Evolutionary conservation across 2,113 vertebrate species (phyloP), one percentile per base, ranked within the genome.

Genomic region (Leucosticte australis): DNA sequence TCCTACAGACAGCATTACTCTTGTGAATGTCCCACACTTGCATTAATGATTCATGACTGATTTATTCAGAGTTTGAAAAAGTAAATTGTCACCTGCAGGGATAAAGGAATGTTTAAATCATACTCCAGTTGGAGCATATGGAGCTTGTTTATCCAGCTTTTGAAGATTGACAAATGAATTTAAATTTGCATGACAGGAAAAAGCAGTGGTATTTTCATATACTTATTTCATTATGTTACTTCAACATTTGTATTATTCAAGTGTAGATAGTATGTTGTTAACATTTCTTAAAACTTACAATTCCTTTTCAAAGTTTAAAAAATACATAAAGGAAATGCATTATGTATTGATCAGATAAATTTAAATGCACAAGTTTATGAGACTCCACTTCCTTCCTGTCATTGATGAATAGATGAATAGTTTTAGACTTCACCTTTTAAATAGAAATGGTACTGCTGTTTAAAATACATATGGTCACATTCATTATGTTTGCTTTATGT

Each of bases 281-380:
- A 64, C 10, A 9, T 46, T 71, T 82, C 35, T 87, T 70, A 79
- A 85, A 88, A 74, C 26, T 87, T 85, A 21, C 2, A 80, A 73
- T 27, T 90, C 47, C 57, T 90, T 90, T 92, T 80, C 62, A 86
- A 47, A 90, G 62, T 80, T 79, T 46, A 46, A 92, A 92, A 85
- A 53, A 56, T 47, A 35, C 21, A 5, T 84, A 28, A 76, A 68
- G 46, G 52, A 93, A 91, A 49, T 23, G 9, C 11, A 46, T 85
- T 71, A 37, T 63, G 27, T 86, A 63, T 63, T 62, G 73, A 69
- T 56, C 53, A 82, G 57, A n/a, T 68, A 70, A 83, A 92, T 56
- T 77, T 63, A 81, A 92, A 90, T 63, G 27, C 20, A 67, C 19
- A 42, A 83, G 13, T 75, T 67, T 78, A 30, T 81, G 50, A 59